Evolutionary conservation across 2,113 vertebrate genomes (phyloP).

Genomic region (Bostrychus sinensis): DNA sequence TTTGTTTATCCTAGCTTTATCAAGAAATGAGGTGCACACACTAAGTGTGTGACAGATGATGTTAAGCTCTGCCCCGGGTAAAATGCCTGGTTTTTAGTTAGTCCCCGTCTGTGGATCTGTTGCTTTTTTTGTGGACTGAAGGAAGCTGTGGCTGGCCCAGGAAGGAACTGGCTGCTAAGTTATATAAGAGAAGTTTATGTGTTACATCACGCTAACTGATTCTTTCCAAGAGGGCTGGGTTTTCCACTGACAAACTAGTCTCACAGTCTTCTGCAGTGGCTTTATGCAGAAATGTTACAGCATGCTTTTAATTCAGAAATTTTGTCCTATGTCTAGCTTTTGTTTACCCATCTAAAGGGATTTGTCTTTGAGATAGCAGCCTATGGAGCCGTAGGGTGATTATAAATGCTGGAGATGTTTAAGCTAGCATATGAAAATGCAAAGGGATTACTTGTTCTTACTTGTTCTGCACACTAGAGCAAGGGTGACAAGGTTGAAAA

Average conservation of each 20-base stretch:
- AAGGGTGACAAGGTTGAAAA: not conserved
- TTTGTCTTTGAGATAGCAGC: too few relatives aligned
- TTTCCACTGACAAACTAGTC: conserved; percentile 9
- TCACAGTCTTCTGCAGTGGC: not conserved
- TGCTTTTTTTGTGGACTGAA: conserved; percentile 17
- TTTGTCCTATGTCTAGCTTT: not conserved
- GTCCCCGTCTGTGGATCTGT: not conserved
- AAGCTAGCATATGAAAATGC: not conserved
- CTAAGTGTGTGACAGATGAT: too few relatives aligned
- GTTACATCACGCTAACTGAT: conserved; percentile 58
- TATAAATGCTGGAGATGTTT: not conserved
- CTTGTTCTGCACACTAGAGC: not conserved
- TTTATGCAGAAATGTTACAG: conserved; percentile 14
- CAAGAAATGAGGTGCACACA: too few relatives aligned
- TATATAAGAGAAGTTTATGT: conserved; percentile 42
- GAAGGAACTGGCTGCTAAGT: too few relatives aligned
- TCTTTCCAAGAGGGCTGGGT: conserved; percentile 35
- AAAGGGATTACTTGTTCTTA: not conserved
- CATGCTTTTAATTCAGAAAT: not conserved
- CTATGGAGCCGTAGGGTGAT: not conserved
- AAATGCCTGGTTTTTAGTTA: too few relatives aligned
- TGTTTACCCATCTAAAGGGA: too few relatives aligned
- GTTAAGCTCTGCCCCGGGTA: too few relatives aligned
- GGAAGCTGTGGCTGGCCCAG: conserved; percentile 9
- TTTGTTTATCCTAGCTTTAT: too few relatives aligned